Evolutionary conservation across 35 echinoderm and acorn worm genomes (phyloP).

Genomic region (Lytechinus variegatus): DNA sequence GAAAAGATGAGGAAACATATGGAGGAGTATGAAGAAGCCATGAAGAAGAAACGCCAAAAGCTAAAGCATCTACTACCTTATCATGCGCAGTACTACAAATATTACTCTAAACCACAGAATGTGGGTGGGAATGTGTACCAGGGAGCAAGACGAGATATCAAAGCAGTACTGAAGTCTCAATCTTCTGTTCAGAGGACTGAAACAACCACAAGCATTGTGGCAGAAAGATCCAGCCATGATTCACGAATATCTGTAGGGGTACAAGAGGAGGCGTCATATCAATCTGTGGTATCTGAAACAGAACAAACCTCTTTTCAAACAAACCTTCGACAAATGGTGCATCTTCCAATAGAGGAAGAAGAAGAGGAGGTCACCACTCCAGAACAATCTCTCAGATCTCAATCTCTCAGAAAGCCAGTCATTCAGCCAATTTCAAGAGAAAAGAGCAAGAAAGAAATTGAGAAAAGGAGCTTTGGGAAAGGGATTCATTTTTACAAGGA

Average conservation of each 20-base stretch:
- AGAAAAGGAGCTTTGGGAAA: not conserved
- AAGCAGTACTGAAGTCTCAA: not conserved
- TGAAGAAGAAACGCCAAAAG: conserved; percentile 26
- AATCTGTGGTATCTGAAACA: not conserved
- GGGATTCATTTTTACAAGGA: not conserved
- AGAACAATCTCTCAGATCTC: not conserved
- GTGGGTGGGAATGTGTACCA: not conserved
- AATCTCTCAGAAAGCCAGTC: not conserved
- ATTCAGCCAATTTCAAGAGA: not conserved
- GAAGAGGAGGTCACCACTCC: not conserved
- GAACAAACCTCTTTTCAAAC: not conserved
- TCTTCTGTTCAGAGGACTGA: not conserved
- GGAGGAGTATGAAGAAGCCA: conserved; percentile 67
- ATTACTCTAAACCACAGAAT: conserved; percentile 49
- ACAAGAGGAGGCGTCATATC: not conserved
- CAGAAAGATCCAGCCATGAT: not conserved
- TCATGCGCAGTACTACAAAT: conserved; percentile 52
- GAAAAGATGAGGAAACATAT: conserved; percentile 61
- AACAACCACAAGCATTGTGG: not conserved
- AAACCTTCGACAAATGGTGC: not conserved
- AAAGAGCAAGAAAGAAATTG: not conserved
- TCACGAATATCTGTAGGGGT: not conserved
- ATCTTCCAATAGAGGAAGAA: conserved; percentile 16
- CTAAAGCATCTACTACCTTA: conserved; percentile 46
- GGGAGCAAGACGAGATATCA: not conserved